phyloP scores from a whole-genome alignment of 2,113 vertebrate species.

The Charadrius vociferus region DNA sequence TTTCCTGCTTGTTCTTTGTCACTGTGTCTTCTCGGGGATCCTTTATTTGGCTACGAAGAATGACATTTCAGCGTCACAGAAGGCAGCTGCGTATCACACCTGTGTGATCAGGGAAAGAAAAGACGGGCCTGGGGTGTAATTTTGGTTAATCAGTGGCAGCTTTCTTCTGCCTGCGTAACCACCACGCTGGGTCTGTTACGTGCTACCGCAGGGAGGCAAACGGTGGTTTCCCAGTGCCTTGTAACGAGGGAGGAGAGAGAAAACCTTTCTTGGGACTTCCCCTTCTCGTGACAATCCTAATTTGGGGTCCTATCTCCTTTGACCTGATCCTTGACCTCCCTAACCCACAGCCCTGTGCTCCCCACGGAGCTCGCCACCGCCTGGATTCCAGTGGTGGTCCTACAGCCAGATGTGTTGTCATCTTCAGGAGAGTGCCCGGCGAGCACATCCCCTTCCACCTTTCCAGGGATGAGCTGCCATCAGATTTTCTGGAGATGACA shows the following conservation, averaged over 20 bases:
- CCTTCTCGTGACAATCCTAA: neutral
- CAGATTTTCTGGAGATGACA: neutral
- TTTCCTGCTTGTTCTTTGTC: neutral
- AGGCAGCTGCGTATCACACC: neutral
- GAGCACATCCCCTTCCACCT: neutral
- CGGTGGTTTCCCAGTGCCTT: neutral
- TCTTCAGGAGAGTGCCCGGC: neutral
- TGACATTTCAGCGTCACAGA: accelerated
- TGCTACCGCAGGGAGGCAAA: neutral
- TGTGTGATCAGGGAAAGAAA: neutral
- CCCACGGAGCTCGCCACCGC: neutral
- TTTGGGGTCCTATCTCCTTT: too few species aligned
- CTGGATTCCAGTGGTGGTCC: accelerated
- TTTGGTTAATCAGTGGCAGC: neutral
- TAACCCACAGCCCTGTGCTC: neutral
- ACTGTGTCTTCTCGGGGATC: neutral
- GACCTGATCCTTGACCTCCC: neutral
- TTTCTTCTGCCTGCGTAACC: neutral
- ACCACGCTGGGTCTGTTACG: neutral
- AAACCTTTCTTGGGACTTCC: neutral
- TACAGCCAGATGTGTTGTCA: neutral
- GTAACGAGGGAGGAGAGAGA: neutral
- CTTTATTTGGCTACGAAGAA: neutral
- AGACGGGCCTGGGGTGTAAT: neutral
- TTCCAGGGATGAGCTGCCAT: neutral